Base-by-base conservation (phyloP, 2,797 vertebrate species). In the Tokudaia tokunoshimensis region DNA sequence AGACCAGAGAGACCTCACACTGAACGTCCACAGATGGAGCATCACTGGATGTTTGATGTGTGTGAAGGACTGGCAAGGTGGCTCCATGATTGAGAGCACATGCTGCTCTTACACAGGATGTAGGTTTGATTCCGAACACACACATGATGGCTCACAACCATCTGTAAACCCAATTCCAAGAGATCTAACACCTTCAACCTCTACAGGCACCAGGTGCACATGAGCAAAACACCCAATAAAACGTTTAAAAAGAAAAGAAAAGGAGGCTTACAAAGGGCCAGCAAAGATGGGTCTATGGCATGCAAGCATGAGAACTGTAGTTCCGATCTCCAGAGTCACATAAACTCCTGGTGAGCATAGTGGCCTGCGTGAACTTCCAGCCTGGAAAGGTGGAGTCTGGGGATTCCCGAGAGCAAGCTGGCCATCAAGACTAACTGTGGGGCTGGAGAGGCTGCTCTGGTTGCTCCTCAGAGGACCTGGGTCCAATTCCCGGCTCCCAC, bases 11-110 rank as follows among this genome's bases (percentile, higher is more conserved):
- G 61, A 22, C 67, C 55, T 29, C 20, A 1, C 22, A 41, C 47
- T 14, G 4, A 15, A 3, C 3, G 10, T 26, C 57, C 34, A 0
- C 59, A 52, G 7, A 0, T 3, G 5, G 37, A 72, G 82, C 74
- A 52, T 52, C 52, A 11, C 52, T 1, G 52, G 52, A 52, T 13
- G 52, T 52, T 52, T 52, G 76, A 26, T 88, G 59, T 13, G 5
- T 20, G 8, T 34, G 85, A 70, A 55, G 15, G 50, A n/a, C 70
- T 59, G 37, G 29, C 15, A 7, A 67, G 29, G 15, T 65, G 59
- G 82, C 61, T 50, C 11, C 0, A 37, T 44, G 59, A 29, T 44
- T 44, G 31, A 31, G 57, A 44, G 81, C 57, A 29, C 20, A 12
- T 47, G 4, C 26, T 84, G 59, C 26, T 84, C 59, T 63, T 12